Base-by-base conservation (phyloP, 1,140 invertebrate genomes). In the Popillia japonica region DNA sequence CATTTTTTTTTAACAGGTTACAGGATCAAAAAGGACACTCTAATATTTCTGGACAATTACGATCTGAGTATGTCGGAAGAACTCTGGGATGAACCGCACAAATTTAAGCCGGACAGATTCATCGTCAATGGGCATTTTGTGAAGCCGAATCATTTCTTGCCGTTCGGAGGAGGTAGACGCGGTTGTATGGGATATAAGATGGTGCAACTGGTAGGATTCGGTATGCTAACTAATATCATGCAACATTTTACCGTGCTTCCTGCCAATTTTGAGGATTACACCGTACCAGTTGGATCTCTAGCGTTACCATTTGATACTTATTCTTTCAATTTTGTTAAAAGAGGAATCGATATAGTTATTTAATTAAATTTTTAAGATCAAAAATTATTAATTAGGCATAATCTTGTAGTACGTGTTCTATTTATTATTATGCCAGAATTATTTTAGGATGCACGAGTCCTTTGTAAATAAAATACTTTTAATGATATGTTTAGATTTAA, bases 141-240 rank as follows among this genome's bases (percentile, higher is more conserved):
- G 0, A 86, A 88, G 42, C 87, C 87, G 0, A 86, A 94, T 0
- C 90, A 95, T 84, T 97, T 96, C 81, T 85, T 96, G 17, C 96
- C 96, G 0, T 97, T 97, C 86, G 94, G 94, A 78, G 94, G 94
- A 22, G 94, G 96, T 0, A 92, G 94, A 78, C 88, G 96, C n/a
- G 94, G 94, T 0, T 98, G 96, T 84, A 93, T 98, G 83, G 96
- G 96, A 0, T 95, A 96, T 86, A 95, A 94, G 78, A 87, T 98
- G 79, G 93, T 96, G 0, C 92, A 92, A 20, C 90, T 93, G n/a
- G 89, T 95, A 81, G 90, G 91, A 75, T 94, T 96, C 85, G 89
- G 93, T 0, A 90, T 92, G 68, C 84, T 96, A 34, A 91, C 92
- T 0, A 93, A 91, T 44, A 86, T 96, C 6, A 83, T 96, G 59